Conservation (phyloP, 2,888 invertebrate genomes). For the Pomacea canaliculata region DNA sequence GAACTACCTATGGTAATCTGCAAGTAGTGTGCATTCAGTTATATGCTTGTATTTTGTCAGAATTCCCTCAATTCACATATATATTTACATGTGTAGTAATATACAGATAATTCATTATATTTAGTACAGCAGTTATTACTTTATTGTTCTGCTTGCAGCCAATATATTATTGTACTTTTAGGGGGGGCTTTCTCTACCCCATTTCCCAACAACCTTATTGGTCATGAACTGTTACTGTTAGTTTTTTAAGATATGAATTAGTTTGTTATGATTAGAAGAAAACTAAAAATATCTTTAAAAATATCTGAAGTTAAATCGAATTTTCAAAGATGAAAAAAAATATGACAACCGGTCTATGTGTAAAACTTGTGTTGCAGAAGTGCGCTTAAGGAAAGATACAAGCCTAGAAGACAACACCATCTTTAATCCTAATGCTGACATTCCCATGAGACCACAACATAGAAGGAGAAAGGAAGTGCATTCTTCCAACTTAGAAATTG, state of each 20-base stretch:
- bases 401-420: conserved; percentile 34
- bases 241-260: too few relatives aligned
- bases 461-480: conserved; percentile 16
- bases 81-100: background rate
- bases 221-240: too few relatives aligned
- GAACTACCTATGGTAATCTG: conserved; percentile 40
- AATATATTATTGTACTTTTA: too few relatives aligned
- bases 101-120: background rate
- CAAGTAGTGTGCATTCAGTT: too few relatives aligned
- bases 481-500: conserved; percentile 17
- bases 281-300: too few relatives aligned
- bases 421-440: conserved; percentile 37
- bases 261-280: too few relatives aligned
- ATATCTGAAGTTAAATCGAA: too few relatives aligned
- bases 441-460: conserved; percentile 28
- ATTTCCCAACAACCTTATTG: too few relatives aligned
- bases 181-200: too few relatives aligned
- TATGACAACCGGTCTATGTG: too few relatives aligned
- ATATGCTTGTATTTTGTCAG: background rate
- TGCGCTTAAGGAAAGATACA: conserved; percentile 40
- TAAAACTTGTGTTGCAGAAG: conserved; percentile 36
- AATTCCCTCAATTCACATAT: background rate
- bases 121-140: too few relatives aligned
- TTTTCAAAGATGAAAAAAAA: too few relatives aligned
- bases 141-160: background rate